phyloP scores from a whole-genome alignment of 1,140 invertebrate genomes.

The Triops longicaudatus region DNA sequence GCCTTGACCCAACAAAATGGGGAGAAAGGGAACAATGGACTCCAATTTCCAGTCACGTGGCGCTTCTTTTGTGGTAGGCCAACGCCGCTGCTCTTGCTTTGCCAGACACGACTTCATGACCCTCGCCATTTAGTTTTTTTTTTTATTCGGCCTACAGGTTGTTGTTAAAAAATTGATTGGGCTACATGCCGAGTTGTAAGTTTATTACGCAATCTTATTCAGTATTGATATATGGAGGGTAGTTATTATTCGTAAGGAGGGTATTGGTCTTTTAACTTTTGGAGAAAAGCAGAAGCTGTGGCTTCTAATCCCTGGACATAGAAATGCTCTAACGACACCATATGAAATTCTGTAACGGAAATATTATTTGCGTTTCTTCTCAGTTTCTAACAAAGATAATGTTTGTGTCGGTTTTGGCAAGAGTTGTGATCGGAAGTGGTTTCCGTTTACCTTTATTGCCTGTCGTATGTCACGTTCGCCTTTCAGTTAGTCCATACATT shows the following conservation, averaged over 20 bases:
- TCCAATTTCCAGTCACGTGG: background rate
- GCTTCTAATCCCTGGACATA: background rate
- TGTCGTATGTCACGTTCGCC: slow-evolving; percentile 10
- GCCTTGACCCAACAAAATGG: background rate
- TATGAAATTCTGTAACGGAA: background rate
- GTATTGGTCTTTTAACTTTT: background rate
- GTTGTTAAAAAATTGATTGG: too few species aligned
- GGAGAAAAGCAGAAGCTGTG: background rate
- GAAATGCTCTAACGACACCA: background rate
- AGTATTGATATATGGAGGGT: too few species aligned
- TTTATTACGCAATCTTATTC: too few species aligned
- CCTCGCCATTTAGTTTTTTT: background rate
- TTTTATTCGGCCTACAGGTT: background rate
- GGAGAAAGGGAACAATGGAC: background rate
- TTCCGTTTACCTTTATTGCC: slow-evolving; percentile 11
- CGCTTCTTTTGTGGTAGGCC: background rate
- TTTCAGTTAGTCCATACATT: background rate
- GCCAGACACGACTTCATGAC: background rate
- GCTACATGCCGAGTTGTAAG: too few species aligned
- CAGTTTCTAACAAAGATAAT: background rate
- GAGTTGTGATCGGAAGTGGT: background rate
- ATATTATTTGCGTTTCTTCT: background rate
- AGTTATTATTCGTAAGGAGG: too few species aligned
- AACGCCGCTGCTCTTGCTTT: background rate
- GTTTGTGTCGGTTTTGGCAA: background rate